A percentile compares a stretch with the other conserved stretches of the same genome.
phyloP scores from a whole-genome alignment of 2,797 vertebrate species.

The Chaenodraco wilsoni region DNA sequence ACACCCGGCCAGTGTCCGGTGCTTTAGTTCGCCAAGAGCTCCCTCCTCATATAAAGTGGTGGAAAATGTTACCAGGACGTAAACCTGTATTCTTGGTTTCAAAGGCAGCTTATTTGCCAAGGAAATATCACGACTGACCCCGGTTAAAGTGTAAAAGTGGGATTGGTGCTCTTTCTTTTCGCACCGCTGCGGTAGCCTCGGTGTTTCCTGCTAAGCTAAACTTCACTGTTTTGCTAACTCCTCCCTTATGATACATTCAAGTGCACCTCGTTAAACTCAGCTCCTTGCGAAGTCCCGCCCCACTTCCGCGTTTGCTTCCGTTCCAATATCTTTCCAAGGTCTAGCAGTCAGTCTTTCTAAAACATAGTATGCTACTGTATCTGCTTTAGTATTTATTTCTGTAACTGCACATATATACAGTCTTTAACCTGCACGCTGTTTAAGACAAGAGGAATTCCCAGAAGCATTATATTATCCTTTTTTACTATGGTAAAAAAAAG shows the following conservation, averaged over 20 bases:
- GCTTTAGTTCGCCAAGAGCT: constrained; percentile 16
- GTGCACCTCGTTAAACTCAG: constrained; percentile 27
- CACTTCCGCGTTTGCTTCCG: constrained; percentile 21
- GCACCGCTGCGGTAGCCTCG: constrained; percentile 58
- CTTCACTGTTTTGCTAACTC: constrained; percentile 73
- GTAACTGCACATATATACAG: no score
- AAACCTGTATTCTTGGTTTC: constrained; percentile 8
- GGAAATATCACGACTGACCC: constrained; percentile 9
- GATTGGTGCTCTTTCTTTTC: constrained; percentile 35
- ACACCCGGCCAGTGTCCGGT: constrained; percentile 39
- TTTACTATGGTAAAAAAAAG: no score
- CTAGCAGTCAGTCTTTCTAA: background rate
- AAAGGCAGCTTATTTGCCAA: background rate
- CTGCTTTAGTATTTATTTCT: no score
- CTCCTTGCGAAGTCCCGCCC: background rate
- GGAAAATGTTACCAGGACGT: background rate
- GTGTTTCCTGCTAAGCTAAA: constrained; percentile 78
- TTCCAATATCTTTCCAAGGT: background rate
- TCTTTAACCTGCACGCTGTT: no score
- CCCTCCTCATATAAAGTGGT: constrained; percentile 28
- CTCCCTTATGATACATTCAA: constrained; percentile 72
- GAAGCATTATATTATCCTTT: no score
- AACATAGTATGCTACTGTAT: no score
- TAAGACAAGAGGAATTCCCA: no score
- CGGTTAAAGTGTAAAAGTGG: constrained; percentile 5